Percentiles rank a stretch among this genome's conserved stretches.
These are phyloP conservation scores for Meandrusa payeni DNA, from an alignment of 2,888 invertebrate species.

Conservation along the genomic window DNA sequence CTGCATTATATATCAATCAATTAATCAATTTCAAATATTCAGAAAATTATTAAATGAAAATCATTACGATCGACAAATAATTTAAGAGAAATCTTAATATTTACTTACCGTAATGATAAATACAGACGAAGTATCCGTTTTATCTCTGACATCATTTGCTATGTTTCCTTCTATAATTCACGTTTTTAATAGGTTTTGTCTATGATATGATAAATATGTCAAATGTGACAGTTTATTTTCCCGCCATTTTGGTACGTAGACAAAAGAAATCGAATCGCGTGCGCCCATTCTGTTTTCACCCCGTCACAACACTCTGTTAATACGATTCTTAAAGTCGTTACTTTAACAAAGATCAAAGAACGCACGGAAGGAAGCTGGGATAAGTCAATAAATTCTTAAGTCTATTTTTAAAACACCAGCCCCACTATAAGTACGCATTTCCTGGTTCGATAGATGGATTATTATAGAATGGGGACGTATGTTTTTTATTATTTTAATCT, in stretches of 20 bases:
- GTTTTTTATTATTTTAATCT: constrained; percentile 12
- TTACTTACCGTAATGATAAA: too few relatives aligned
- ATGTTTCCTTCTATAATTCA: too few relatives aligned
- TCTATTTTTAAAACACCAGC: constrained; percentile 37
- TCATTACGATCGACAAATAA: too few relatives aligned
- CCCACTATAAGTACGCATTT: constrained; percentile 33
- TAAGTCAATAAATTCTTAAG: constrained; percentile 35
- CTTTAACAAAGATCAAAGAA: constrained; percentile 34
- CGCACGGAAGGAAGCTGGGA: constrained; percentile 34
- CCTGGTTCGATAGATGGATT: constrained; percentile 31
- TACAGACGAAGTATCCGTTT: too few relatives aligned
- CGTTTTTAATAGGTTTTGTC: too few relatives aligned
- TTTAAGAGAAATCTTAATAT: too few relatives aligned
- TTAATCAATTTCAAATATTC: too few relatives aligned
- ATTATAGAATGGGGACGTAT: constrained; percentile 14
- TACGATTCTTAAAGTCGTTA: constrained; percentile 22
- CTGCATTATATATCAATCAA: too few relatives aligned
- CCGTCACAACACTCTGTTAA: constrained; percentile 17
- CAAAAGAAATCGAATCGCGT: constrained; percentile 14
- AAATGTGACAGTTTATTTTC: constrained; percentile 2
- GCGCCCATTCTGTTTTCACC: constrained; percentile 11
- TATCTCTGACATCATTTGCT: too few relatives aligned
- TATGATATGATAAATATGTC: too few relatives aligned
- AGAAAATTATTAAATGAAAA: too few relatives aligned
- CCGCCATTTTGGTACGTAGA: constrained; percentile 5